These are phyloP conservation scores for Neuroscelio doddi DNA, from an alignment of 2,888 invertebrate genomes.

Conservation along the genomic window DNA sequence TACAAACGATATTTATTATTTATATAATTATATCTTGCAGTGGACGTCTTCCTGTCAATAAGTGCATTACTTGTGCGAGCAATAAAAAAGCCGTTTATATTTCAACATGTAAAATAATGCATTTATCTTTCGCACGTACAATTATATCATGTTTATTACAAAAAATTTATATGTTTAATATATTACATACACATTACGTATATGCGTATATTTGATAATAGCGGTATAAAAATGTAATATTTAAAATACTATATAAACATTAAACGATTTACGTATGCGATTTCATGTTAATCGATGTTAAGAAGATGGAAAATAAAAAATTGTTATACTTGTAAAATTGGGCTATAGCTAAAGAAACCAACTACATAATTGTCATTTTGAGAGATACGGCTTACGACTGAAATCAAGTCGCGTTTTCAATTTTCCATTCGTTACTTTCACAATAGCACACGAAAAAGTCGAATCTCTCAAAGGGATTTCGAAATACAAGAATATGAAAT, in stretches of 20 bases:
- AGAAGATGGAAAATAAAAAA: no score
- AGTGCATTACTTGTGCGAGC: constrained; percentile 70
- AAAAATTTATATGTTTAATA: not conserved
- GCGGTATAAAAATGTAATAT: no score
- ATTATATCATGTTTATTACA: not conserved
- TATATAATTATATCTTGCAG: constrained; percentile 61
- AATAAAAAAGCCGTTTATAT: constrained; percentile 61
- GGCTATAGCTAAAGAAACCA: constrained; percentile 57
- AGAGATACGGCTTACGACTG: constrained; percentile 59
- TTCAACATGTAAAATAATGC: constrained; percentile 55
- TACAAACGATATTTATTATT: constrained; percentile 47
- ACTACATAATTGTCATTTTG: constrained; percentile 59
- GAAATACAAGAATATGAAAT: constrained; percentile 64
- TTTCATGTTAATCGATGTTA: no score
- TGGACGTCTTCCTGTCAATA: constrained; percentile 67
- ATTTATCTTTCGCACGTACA: constrained; percentile 5
- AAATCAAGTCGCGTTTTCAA: not conserved
- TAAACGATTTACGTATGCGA: no score
- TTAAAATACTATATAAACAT: no score
- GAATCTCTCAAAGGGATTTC: constrained; percentile 62
- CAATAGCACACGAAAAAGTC: constrained; percentile 47
- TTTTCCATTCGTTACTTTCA: constrained; percentile 9
- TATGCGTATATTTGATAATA: no score
- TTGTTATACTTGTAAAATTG: constrained; percentile 46
- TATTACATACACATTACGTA: not conserved